Evolutionary conservation across 2,888 invertebrate genomes (phyloP).

Genomic region (Epistrophe eligans): DNA sequence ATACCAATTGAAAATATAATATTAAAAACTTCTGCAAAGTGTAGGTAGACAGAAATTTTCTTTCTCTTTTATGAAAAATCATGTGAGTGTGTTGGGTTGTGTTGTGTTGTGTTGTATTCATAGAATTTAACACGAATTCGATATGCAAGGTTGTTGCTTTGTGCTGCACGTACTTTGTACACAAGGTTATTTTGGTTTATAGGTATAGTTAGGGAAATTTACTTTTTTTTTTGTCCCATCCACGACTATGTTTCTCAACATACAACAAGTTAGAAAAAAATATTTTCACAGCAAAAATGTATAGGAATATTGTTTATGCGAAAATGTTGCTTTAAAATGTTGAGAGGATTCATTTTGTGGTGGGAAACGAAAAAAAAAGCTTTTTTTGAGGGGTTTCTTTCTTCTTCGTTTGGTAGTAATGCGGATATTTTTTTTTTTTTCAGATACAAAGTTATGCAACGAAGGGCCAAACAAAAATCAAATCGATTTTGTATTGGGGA

Average conservation of each 20-base stretch:
- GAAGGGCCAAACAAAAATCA: constrained; percentile 24
- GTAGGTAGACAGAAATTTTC: constrained; percentile 37
- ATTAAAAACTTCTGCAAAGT: constrained; percentile 30
- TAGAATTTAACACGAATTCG: background rate
- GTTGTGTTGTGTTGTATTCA: background rate
- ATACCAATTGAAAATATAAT: background rate
- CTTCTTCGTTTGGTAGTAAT: constrained; percentile 52
- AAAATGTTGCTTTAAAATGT: constrained; percentile 10
- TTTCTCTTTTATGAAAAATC: constrained; percentile 1
- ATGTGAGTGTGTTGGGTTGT: background rate
- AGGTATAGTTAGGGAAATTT: constrained; percentile 26
- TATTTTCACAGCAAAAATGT: background rate
- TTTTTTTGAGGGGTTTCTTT: constrained; percentile 36
- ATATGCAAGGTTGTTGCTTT: constrained; percentile 71
- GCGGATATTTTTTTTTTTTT: constrained; percentile 48
- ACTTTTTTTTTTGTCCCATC: background rate
- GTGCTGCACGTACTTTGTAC: constrained; percentile 42
- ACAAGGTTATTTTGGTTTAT: constrained; percentile 67
- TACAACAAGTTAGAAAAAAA: background rate
- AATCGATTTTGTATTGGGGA: constrained; percentile 57
- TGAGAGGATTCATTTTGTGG: background rate
- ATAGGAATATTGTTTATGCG: constrained; percentile 48
- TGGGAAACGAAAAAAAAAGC: constrained; percentile 40
- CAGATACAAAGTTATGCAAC: constrained; percentile 71
- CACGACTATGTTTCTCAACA: background rate